Evolutionary conservation across 2,113 vertebrate species (phyloP).

Genomic region (Callipepla californica): DNA sequence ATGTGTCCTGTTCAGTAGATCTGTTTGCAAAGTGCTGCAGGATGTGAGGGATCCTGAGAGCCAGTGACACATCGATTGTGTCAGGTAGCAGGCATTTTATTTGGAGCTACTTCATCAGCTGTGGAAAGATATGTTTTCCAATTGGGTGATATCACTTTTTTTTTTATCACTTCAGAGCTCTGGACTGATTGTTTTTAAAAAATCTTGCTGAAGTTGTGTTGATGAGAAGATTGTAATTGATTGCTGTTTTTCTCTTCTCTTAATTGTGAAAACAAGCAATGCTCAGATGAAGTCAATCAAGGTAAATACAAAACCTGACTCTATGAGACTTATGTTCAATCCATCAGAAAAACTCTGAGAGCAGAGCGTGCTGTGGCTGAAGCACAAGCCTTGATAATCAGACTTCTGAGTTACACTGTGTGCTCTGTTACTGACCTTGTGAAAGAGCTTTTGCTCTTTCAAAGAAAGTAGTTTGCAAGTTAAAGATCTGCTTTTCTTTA

Average conservation of each 20-base stretch:
- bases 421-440: background rate
- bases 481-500: background rate
- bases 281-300: background rate
- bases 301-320: background rate
- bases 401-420: background rate
- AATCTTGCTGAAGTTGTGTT: accelerated
- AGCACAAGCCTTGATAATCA: background rate
- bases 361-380: background rate
- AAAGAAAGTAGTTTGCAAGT: background rate
- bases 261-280: background rate
- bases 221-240: background rate
- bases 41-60: accelerated
- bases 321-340: accelerated
- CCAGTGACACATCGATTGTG: background rate
- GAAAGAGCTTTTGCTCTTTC: background rate
- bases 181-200: background rate
- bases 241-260: background rate
- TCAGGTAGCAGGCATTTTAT: background rate
- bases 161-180: background rate
- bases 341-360: background rate
- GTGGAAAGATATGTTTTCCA: background rate
- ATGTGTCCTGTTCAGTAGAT: accelerated
- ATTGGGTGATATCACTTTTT: background rate
- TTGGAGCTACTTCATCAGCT: background rate
- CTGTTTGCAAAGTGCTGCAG: background rate